Evolutionary conservation across 2,888 invertebrate genomes (phyloP).

Genomic region (Bruchidius siliquastri): DNA sequence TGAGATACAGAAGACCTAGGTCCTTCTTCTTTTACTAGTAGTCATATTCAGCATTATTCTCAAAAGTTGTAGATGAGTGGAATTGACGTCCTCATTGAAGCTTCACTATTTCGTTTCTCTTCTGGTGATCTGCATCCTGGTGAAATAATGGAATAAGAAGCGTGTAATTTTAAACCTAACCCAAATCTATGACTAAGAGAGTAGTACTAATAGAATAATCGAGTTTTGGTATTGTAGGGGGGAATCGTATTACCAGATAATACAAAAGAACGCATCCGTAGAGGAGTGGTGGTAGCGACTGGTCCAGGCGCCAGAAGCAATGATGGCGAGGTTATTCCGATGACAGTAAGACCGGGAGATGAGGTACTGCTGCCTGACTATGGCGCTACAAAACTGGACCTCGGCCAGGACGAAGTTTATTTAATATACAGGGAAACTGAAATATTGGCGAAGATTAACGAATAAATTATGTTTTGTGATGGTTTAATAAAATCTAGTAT

Average conservation of each 20-base stretch:
- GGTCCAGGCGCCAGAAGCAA: slow-evolving; percentile 42
- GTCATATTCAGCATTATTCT: no score
- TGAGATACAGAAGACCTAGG: no score
- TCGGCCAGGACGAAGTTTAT: slow-evolving; percentile 82
- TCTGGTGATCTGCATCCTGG: no score
- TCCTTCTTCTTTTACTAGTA: no score
- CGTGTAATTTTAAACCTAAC: no score
- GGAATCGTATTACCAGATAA: slow-evolving; percentile 34
- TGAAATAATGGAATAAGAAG: no score
- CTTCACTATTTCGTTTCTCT: no score
- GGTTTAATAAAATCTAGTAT: not conserved
- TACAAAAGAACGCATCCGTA: slow-evolving; percentile 18
- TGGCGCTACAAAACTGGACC: slow-evolving; percentile 89
- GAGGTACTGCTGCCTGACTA: slow-evolving; percentile 92
- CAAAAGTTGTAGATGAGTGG: no score
- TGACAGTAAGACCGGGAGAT: slow-evolving; percentile 82
- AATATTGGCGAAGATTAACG: slow-evolving; percentile 83
- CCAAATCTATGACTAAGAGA: no score
- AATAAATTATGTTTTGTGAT: slow-evolving; percentile 23
- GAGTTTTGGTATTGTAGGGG: slow-evolving; percentile 14
- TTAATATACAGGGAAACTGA: slow-evolving; percentile 90
- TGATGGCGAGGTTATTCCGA: slow-evolving; percentile 72
- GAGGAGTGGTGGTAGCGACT: slow-evolving; percentile 35
- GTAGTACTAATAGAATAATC: not conserved
- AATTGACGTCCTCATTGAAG: no score